A percentile compares a stretch with the other conserved stretches of the same genome.
These are phyloP conservation scores for Phoebastria nigripes DNA, from an alignment of 2,797 vertebrate genomes.

Conservation along the genomic window DNA sequence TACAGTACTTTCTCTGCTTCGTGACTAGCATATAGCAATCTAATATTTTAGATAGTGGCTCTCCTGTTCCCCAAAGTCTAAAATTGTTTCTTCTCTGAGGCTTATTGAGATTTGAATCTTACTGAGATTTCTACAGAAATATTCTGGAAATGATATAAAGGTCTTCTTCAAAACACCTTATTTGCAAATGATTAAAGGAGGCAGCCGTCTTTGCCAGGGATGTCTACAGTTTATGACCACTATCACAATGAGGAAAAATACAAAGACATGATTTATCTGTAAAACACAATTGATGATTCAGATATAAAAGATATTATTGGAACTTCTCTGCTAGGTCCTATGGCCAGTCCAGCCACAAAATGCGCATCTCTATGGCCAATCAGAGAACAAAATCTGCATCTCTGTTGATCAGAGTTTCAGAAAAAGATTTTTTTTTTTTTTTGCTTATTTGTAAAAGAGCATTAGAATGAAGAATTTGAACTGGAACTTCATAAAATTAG, in stretches of 20 bases:
- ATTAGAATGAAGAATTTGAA: not conserved
- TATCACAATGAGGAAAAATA: not conserved
- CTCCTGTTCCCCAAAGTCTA: not conserved
- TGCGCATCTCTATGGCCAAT: not conserved
- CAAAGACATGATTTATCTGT: not conserved
- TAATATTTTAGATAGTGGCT: not conserved
- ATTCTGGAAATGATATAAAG: not conserved
- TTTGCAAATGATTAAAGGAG: not conserved
- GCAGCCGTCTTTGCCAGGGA: not conserved
- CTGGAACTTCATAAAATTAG: not conserved
- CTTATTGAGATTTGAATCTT: not conserved
- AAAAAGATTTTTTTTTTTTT: not conserved
- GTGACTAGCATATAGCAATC: not conserved
- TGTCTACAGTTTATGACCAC: not conserved
- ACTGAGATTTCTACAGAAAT: not conserved
- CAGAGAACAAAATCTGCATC: not conserved
- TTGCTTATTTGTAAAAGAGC: not conserved
- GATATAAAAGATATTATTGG: not conserved
- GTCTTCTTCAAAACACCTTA: not conserved
- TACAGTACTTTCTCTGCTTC: not conserved
- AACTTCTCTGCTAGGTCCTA: not conserved
- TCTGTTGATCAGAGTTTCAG: not conserved
- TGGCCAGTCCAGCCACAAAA: not conserved
- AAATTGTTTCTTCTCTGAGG: not conserved
- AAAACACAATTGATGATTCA: not conserved